Evolutionary conservation across 2,888 invertebrate species (phyloP).

Genomic region (Harmothoe impar): DNA sequence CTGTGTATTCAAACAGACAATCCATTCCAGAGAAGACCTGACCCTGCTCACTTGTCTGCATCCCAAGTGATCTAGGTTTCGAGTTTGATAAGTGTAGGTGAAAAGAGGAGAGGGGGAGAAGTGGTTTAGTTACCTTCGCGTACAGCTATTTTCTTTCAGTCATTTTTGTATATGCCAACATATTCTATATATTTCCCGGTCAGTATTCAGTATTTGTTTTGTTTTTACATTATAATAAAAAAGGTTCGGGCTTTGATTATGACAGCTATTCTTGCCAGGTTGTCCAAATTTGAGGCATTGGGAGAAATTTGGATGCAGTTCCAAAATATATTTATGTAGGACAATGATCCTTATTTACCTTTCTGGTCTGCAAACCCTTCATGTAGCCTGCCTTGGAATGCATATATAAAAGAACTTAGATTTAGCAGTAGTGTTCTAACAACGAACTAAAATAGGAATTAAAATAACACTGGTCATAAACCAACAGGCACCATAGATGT

Average conservation of each 20-base stretch:
- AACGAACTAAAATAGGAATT: neutral
- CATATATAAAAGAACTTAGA: neutral
- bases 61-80: no score
- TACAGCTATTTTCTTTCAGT: neutral
- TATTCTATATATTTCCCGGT: slow-evolving; percentile 5
- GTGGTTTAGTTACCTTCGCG: neutral
- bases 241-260: slow-evolving; percentile 1
- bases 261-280: slow-evolving; percentile 41
- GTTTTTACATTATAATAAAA: neutral
- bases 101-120: no score
- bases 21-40: no score
- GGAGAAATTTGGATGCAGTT: neutral
- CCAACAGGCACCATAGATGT: neutral
- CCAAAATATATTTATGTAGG: neutral
- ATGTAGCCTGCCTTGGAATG: no score
- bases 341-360: neutral
- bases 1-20: no score
- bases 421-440: neutral
- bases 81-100: no score
- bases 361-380: neutral
- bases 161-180: neutral
- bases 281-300: neutral
- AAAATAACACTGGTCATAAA: neutral
- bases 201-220: slow-evolving; percentile 1
- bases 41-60: no score